Conservation (phyloP, 2,797 vertebrate species). For the Chelon labrosus region DNA sequence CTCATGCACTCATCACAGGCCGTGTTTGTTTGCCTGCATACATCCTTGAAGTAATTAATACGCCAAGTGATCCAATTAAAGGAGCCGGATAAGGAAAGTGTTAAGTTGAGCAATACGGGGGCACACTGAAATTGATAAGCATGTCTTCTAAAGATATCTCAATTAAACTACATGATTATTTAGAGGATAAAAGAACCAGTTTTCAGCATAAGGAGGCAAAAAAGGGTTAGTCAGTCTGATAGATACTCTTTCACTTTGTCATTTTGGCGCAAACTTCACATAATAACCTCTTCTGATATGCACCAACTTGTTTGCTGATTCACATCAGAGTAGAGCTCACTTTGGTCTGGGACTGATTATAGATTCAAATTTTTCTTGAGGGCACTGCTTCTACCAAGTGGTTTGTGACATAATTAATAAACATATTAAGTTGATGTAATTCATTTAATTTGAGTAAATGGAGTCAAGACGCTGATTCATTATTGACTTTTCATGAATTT, state of each 20-base stretch:
- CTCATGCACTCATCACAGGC: conserved; percentile 44
- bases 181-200: background rate
- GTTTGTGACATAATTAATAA: conserved; percentile 10
- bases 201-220: background rate
- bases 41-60: conserved; percentile 58
- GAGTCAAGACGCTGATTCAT: background rate
- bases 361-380: background rate
- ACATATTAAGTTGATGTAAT: background rate
- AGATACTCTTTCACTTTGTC: background rate
- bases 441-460: conserved; percentile 6
- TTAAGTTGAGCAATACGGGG: background rate
- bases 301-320: conserved; percentile 17
- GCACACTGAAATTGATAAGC: too few relatives aligned
- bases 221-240: too few relatives aligned
- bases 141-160: background rate
- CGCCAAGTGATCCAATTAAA: conserved; percentile 64
- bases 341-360: conserved; percentile 19
- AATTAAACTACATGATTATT: background rate
- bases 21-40: conserved; percentile 56
- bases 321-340: conserved; percentile 10
- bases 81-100: background rate
- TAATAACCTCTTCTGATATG: background rate
- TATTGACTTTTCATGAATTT: background rate
- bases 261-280: conserved; percentile 4
- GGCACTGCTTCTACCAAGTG: conserved; percentile 16